Conservation (phyloP, 2,888 invertebrate genomes). For the Troides oblongomaculatus region DNA sequence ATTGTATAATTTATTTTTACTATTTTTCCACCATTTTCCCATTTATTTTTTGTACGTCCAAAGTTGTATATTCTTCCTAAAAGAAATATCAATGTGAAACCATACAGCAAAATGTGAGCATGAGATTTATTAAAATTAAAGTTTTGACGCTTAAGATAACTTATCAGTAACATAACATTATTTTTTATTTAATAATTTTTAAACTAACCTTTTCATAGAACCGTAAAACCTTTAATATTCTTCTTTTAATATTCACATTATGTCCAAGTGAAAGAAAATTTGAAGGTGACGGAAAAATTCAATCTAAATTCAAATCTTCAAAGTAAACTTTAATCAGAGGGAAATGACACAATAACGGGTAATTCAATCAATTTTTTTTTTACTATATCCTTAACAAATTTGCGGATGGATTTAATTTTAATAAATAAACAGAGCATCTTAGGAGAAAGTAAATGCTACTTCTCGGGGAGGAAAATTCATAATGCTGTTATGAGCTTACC, state of each 20-base stretch:
- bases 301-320: conserved; percentile 27
- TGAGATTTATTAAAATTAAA: no score
- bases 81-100: no score
- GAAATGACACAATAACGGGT: conserved; percentile 23
- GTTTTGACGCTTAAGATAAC: no score
- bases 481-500: background rate
- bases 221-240: background rate
- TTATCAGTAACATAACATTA: background rate
- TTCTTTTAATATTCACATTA: background rate
- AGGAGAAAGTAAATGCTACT: background rate
- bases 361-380: conserved; percentile 7
- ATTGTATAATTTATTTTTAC: no score
- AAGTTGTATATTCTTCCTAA: no score
- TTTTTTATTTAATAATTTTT: background rate
- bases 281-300: conserved; percentile 19
- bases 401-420: conserved; percentile 11
- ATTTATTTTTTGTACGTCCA: no score
- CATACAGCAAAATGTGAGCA: no score
- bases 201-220: background rate
- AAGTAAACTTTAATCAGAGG: conserved; percentile 23
- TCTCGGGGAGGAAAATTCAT: background rate
- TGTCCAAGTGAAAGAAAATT: conserved; percentile 3
- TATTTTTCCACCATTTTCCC: no score
- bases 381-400: conserved; percentile 12
- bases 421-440: conserved; percentile 6